Evolutionary conservation across 2,888 invertebrate genomes (phyloP), one percentile per base, ranked within the genome.

Genomic region (Leptinotarsa peninsularis): DNA sequence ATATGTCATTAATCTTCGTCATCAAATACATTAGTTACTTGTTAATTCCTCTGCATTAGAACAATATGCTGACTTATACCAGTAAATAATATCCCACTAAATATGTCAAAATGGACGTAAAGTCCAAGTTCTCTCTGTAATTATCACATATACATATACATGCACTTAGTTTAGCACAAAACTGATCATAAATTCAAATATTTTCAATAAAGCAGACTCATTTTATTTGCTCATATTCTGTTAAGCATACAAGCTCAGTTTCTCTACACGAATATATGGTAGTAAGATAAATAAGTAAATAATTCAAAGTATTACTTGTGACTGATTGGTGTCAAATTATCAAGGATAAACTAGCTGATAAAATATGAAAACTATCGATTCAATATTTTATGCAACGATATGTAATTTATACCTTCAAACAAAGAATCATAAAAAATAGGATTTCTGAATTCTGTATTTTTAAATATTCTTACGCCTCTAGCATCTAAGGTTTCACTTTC

Each of bases 61-160:
- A 63, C 63, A 63, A 63, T 43, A 63, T 63, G 63, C 63, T 63
- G 63, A 63, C 63, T 18, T 63, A 18, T n/a, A n/a, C 5, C 17
- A n/a, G n/a, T 63, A n/a, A 4, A 33, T 63, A 63, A 63, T 43
- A 63, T 63, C 33, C 33, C 43, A 43, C 43, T 69, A 69, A 69
- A 69, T 18, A 56, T 17, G 54, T 56, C 69, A 56, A n/a, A 69
- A 13, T 23, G 33, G 56, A 27, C 49, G 27, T 69, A 58, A 69
- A 58, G 69, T 58, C 15, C 69, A 49, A 69, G 69, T 56, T 56
- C 18, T 69, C 33, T 56, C 56, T 2, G 58, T 69, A 69, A 69
- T 69, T 69, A 69, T 56, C 5, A 43, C 58, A 49, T 23, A 23
- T 23, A 23, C 3, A 23, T 43, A 56, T 69, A 69, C 27, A n/a